Evolutionary conservation across 2,113 vertebrate genomes (phyloP).

Genomic region (Rhinoderma darwinii): DNA sequence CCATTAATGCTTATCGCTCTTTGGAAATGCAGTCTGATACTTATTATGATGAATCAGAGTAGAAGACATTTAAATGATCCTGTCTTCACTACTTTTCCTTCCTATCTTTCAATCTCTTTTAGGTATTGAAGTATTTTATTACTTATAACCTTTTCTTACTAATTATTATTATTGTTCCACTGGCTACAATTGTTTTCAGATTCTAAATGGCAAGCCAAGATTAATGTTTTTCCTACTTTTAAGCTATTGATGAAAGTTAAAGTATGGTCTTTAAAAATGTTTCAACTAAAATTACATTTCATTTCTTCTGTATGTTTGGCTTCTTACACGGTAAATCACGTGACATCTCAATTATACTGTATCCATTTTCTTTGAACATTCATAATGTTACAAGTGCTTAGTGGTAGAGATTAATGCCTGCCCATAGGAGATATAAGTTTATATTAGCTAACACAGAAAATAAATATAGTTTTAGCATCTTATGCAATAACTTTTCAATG

Average conservation of each 20-base stretch:
- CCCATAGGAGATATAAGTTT: conserved; percentile 23
- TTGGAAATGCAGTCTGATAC: conserved; percentile 9
- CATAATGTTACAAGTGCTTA: conserved; percentile 42
- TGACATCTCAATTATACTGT: conserved; percentile 45
- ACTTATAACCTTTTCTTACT: conserved; percentile 44
- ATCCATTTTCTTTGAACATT: conserved; percentile 44
- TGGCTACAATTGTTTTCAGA: conserved; percentile 31
- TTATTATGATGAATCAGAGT: conserved; percentile 7
- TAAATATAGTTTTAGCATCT: conserved; percentile 20
- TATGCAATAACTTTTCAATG: conserved; percentile 1
- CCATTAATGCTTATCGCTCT: conserved; percentile 22
- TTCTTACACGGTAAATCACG: conserved; percentile 44
- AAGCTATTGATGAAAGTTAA: conserved; percentile 33
- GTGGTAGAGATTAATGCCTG: conserved; percentile 48
- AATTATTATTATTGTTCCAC: conserved; percentile 48
- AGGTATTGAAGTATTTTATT: conserved; percentile 44
- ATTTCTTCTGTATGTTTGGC: conserved; percentile 40
- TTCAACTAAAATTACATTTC: conserved; percentile 33
- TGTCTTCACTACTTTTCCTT: conserved; percentile 16
- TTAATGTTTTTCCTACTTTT: conserved; percentile 52
- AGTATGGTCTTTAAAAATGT: conserved; percentile 37
- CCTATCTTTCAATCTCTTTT: conserved; percentile 6
- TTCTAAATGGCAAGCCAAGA: conserved; percentile 41
- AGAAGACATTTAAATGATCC: conserved; percentile 30
- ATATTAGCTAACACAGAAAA: conserved; percentile 11